Base-by-base conservation (phyloP, 2,888 invertebrate genomes). In the Aphidoletes aphidimyza region DNA sequence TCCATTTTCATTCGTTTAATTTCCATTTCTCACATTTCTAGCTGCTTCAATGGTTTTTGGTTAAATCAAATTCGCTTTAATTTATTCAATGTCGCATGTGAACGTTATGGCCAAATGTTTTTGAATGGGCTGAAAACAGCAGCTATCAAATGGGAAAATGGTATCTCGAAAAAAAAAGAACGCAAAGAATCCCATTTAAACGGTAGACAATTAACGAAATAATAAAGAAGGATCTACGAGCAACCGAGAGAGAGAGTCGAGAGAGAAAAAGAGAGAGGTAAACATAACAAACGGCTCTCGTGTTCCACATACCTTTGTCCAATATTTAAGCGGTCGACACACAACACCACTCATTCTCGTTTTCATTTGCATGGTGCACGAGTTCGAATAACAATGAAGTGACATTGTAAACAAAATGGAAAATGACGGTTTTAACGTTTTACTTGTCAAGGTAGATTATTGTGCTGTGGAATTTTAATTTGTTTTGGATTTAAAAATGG, bases 11-110 rank as follows among this genome's bases (percentile, higher is more conserved):
- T 34, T 69, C 30, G 69, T 69, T 30, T 8, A 17, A 30, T 30
- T 69, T 69, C 34, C 69, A 69, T 69, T 69, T n/a, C 34, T 69
- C 69, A 69, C 69, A 69, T 69, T 69, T 69, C 19, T 5, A 30
- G 69, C 34, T 69, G 69, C 69, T 69, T 69, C 69, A 69, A 69
- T 69, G 69, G 69, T 69, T 69, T 69, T 69, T 69, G 69, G 69
- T 69, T 30, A 69, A 69, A 69, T 69, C 69, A 69, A 69, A 69
- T 69, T 69, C 34, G 30, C 69, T 69, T 69, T 69, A 69, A 69
- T 69, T 69, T 69, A 69, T 69, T 69, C 69, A 69, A 30, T 69
- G 69, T 69, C 69, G 69, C 69, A 30, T 69, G 30, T 69, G 30
- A 30, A 30, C 14, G 69, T 30, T n/a, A n/a, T 22, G 3, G 14